A percentile compares a stretch with the other conserved stretches of the same genome.
phyloP scores from a whole-genome alignment of 2,888 invertebrate genomes.

The Luperina nickerlii region DNA sequence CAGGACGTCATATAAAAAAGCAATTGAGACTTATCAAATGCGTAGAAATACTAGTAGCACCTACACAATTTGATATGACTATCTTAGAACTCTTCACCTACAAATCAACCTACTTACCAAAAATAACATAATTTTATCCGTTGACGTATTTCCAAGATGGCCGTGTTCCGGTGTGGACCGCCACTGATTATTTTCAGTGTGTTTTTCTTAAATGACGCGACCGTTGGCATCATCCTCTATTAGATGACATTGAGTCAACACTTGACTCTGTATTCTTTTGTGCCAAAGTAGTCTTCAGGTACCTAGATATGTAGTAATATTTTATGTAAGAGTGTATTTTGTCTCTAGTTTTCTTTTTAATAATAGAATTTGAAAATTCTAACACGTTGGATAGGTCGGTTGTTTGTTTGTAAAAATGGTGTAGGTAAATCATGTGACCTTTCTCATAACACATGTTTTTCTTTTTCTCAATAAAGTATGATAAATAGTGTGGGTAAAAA shows the following conservation, averaged over 20 bases:
- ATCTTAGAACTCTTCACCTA: not conserved
- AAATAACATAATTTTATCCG: slow-evolving; percentile 44
- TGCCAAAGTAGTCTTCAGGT: slow-evolving; percentile 46
- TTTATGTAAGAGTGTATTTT: slow-evolving; percentile 36
- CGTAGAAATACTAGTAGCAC: not conserved
- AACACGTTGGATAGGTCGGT: not conserved
- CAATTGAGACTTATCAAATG: not conserved
- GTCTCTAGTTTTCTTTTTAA: slow-evolving; percentile 4
- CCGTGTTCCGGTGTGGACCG: slow-evolving; percentile 72
- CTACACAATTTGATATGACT: not conserved
- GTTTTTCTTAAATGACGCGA: slow-evolving; percentile 68
- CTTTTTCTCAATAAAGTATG: not conserved
- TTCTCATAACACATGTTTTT: not conserved
- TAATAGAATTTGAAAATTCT: not conserved
- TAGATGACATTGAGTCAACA: slow-evolving; percentile 62
- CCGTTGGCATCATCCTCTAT: slow-evolving; percentile 62
- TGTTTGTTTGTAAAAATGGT: slow-evolving; percentile 3
- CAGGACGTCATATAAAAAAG: not conserved
- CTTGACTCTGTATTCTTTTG: slow-evolving; percentile 38
- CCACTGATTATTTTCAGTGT: slow-evolving; percentile 75
- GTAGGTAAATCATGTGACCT: not conserved
- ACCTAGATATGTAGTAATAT: slow-evolving; percentile 12
- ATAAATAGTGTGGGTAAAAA: not conserved
- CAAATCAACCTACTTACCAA: slow-evolving; percentile 40
- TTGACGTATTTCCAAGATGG: slow-evolving; percentile 71